These are phyloP conservation scores for Syrista parreyssii DNA, from an alignment of 2,888 invertebrate genomes.

Conservation along the genomic window DNA sequence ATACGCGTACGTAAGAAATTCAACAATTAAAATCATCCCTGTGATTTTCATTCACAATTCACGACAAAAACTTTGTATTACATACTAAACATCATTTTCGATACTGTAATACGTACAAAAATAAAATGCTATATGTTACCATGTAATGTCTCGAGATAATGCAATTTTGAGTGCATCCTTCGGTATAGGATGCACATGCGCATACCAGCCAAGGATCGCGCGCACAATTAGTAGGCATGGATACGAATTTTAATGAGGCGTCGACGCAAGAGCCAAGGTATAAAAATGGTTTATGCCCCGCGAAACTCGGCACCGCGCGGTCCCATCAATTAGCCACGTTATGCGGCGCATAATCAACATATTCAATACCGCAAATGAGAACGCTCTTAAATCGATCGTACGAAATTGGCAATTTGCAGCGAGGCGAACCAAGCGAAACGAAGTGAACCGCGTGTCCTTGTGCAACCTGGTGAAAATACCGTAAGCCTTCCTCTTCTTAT, in stretches of 20 bases:
- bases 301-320: constrained; percentile 50
- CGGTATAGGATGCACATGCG: neutral
- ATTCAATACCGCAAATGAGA: constrained; percentile 44
- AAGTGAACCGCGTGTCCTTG: neutral
- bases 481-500: neutral
- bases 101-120: neutral
- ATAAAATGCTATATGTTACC: neutral
- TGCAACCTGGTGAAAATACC: neutral
- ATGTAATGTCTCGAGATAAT: neutral
- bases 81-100: neutral
- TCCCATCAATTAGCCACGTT: constrained; percentile 53
- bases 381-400: constrained; percentile 31
- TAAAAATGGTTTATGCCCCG: constrained; percentile 58
- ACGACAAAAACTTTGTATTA: neutral
- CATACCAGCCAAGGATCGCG: neutral
- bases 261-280: constrained; percentile 44
- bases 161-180: neutral
- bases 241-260: constrained; percentile 55
- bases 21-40: neutral
- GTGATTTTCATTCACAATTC: neutral
- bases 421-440: neutral
- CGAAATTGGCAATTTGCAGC: neutral
- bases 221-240: constrained; percentile 23
- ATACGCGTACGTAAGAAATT: constrained; percentile 8
- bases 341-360: constrained; percentile 49